Evolutionary conservation across 2,888 invertebrate genomes (phyloP).

Genomic region (Spodoptera exigua): DNA sequence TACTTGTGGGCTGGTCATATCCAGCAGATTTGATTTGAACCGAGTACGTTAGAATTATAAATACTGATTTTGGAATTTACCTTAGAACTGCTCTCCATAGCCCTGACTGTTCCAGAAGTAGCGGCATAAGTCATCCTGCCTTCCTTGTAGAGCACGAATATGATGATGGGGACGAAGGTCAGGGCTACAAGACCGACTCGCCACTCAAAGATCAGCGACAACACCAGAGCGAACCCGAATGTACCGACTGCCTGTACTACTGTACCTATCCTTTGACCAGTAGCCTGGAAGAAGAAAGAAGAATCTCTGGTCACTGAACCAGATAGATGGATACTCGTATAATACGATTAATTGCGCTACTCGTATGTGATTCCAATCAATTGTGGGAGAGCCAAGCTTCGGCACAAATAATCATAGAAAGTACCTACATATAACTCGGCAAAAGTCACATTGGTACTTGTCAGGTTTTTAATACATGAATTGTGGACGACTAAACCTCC

Average conservation of each 20-base stretch:
- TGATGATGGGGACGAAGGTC: conserved; percentile 92
- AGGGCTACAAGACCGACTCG: conserved; percentile 92
- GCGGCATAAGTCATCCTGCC: conserved; percentile 91
- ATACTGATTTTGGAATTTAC: conserved; percentile 69
- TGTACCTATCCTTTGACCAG: conserved; percentile 94
- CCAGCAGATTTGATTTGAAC: too few species aligned
- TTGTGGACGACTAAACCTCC: too few species aligned
- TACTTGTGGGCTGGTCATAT: too few species aligned
- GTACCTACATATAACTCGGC: too few species aligned
- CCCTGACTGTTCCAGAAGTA: conserved; percentile 91
- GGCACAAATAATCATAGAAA: too few species aligned
- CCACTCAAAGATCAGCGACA: conserved; percentile 93
- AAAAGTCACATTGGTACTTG: too few species aligned
- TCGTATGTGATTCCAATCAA: too few species aligned
- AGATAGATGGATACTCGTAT: too few species aligned
- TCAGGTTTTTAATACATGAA: too few species aligned
- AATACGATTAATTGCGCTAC: too few species aligned
- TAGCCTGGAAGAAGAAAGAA: conserved; percentile 87
- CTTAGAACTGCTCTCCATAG: conserved; percentile 93
- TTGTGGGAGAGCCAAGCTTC: too few species aligned
- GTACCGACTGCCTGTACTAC: conserved; percentile 93
- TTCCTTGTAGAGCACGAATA: conserved; percentile 91
- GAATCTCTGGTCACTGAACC: too few species aligned
- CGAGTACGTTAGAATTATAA: neutral
- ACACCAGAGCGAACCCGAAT: conserved; percentile 90